Conservation (phyloP, 2,113 vertebrate species). For the Gambusia holbrooki region DNA sequence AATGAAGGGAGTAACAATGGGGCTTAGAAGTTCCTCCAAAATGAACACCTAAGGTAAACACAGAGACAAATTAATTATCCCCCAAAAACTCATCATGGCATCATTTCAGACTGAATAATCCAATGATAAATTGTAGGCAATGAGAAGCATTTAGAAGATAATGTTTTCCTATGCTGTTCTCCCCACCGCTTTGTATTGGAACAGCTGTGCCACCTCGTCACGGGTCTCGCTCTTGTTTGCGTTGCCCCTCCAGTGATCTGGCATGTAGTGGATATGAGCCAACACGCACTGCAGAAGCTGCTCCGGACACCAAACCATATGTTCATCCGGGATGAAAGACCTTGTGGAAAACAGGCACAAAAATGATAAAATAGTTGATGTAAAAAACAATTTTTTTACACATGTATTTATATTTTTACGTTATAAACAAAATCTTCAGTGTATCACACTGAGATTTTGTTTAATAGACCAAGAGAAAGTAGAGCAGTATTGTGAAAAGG, state of each 20-base stretch:
- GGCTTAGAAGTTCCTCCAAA: slow-evolving; percentile 95
- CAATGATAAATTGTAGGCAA: neutral
- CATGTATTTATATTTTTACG: neutral
- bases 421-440: neutral
- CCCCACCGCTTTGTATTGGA: slow-evolving; percentile 99
- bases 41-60: slow-evolving; percentile 88
- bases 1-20: slow-evolving; percentile 94
- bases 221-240: slow-evolving; percentile 97
- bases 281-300: slow-evolving; percentile 97
- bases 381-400: neutral
- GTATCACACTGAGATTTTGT: neutral
- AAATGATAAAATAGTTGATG: neutral
- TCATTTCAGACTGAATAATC: neutral
- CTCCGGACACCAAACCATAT: slow-evolving; percentile 97
- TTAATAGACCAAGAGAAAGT: neutral
- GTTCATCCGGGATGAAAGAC: slow-evolving; percentile 98
- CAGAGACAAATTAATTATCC: neutral
- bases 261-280: slow-evolving; percentile 99
- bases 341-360: slow-evolving; percentile 67
- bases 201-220: slow-evolving; percentile 97
- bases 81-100: neutral
- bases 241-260: slow-evolving; percentile 97
- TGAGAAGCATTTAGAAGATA: slow-evolving; percentile 10
- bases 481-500: neutral
- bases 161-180: slow-evolving; percentile 1